Evolutionary conservation across 2,797 vertebrate species (phyloP).

Genomic region (Crenichthys baileyi): DNA sequence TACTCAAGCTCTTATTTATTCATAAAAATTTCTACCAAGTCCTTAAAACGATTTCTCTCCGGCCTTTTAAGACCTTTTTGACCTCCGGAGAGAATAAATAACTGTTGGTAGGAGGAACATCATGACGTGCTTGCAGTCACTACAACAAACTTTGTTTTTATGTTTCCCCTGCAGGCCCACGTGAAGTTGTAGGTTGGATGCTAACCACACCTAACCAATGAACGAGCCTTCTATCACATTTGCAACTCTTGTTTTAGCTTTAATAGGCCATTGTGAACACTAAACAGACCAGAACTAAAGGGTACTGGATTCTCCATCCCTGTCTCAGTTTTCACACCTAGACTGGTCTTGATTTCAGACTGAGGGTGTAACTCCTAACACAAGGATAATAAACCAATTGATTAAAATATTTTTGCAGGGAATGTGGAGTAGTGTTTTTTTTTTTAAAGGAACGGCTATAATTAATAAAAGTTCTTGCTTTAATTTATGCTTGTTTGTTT

Average conservation of each 20-base stretch:
- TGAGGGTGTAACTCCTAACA: neutral
- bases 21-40: neutral
- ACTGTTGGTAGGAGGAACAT: neutral
- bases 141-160: slow-evolving; percentile 13
- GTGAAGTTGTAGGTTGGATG: slow-evolving; percentile 2
- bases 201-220: slow-evolving; percentile 11
- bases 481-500: neutral
- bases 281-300: slow-evolving; percentile 27
- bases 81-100: slow-evolving; percentile 11
- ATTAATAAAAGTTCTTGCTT: neutral
- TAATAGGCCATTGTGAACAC: slow-evolving; percentile 22
- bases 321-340: neutral
- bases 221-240: slow-evolving; percentile 11
- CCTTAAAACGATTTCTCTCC: neutral
- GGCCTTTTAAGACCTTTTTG: neutral
- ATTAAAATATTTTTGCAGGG: neutral
- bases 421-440: neutral
- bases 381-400: neutral
- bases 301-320: neutral
- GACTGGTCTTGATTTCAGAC: neutral
- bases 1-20: neutral
- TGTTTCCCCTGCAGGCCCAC: slow-evolving; percentile 1
- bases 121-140: slow-evolving; percentile 5
- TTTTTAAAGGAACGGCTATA: neutral
- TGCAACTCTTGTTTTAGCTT: slow-evolving; percentile 34